A percentile compares a stretch with the other conserved stretches of the same genome.
Conservation (phyloP, 2,797 vertebrate species). For the Xerus rutilus region DNA sequence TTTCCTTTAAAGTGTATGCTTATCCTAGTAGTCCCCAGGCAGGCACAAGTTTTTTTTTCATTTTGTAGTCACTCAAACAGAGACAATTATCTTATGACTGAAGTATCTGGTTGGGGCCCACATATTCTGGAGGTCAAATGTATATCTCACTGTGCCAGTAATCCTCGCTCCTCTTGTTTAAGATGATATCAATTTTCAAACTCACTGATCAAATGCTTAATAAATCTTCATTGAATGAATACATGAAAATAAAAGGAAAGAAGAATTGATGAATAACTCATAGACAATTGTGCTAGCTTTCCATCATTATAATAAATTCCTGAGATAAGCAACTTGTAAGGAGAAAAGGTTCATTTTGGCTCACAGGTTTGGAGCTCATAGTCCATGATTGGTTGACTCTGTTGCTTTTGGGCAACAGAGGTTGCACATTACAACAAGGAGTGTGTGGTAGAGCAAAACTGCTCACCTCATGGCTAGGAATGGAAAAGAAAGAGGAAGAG, state of each 20-base stretch:
- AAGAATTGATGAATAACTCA: not conserved
- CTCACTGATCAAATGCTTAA: not conserved
- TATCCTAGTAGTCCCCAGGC: not conserved
- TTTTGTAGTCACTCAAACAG: not conserved
- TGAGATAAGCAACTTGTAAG: not conserved
- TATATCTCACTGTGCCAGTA: not conserved
- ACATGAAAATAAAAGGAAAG: not conserved
- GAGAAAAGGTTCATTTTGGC: not conserved
- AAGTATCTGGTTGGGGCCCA: not conserved
- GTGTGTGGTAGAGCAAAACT: not conserved
- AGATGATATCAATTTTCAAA: not conserved
- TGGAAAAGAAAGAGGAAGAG: not conserved
- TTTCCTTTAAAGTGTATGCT: not conserved
- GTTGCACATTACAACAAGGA: too few relatives aligned
- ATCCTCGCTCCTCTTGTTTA: not conserved
- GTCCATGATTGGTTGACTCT: not conserved
- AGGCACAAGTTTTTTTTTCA: not conserved
- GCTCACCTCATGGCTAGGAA: not conserved
- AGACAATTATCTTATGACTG: not conserved
- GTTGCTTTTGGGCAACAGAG: not conserved
- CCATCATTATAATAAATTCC: not conserved
- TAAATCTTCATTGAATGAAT: constrained; percentile 6
- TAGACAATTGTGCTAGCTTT: not conserved
- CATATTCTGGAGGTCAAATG: not conserved
- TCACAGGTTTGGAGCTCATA: not conserved